A percentile compares a stretch with the other conserved stretches of the same genome.
These are phyloP conservation scores for Lepus europaeus DNA, from an alignment of 2,113 vertebrate genomes.

Conservation along the genomic window DNA sequence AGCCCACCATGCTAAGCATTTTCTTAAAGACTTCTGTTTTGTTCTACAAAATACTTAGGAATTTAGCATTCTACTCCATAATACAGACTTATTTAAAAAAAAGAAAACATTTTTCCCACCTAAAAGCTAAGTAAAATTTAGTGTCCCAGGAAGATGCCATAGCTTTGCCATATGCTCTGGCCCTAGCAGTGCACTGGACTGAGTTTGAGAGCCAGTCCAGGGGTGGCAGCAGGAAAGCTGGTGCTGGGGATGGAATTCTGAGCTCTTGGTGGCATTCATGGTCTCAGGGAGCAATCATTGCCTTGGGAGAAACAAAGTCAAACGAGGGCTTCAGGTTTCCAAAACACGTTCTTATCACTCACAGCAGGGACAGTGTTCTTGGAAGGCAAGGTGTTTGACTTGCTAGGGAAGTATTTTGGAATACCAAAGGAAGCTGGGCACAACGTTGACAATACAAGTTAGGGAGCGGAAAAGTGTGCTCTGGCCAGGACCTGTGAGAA, in stretches of 20 bases:
- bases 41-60: neutral
- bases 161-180: neutral
- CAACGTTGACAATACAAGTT: neutral
- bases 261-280: neutral
- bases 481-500: neutral
- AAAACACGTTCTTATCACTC: neutral
- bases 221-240: neutral
- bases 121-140: neutral
- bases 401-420: constrained; percentile 23
- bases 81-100: neutral
- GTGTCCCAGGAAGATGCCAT: neutral
- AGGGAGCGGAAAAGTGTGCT: neutral
- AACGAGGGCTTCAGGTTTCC: neutral
- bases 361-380: neutral
- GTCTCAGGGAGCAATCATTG: neutral
- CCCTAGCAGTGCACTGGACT: accelerated
- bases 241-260: neutral
- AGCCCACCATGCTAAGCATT: neutral
- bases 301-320: neutral
- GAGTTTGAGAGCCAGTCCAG: neutral
- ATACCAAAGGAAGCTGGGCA: neutral
- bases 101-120: neutral
- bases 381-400: neutral
- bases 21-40: constrained; percentile 9
- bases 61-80: neutral